Evolutionary conservation across 2,888 invertebrate genomes (phyloP).

Genomic region (Argyra leucocephala): DNA sequence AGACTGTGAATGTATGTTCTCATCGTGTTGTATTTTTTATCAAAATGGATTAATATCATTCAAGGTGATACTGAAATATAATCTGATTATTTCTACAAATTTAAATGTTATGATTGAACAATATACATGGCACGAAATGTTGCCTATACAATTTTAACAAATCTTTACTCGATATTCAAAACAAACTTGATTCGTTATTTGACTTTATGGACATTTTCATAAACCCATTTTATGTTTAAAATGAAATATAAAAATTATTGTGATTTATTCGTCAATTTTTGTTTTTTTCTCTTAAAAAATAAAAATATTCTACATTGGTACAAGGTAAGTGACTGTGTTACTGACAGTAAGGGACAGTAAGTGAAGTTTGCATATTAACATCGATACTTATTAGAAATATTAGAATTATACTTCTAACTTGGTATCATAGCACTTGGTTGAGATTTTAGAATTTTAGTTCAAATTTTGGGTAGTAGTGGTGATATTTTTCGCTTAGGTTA

Average conservation of each 20-base stretch:
- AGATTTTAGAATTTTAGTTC: no score
- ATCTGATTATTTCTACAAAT: conserved; percentile 97
- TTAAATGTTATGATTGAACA: conserved; percentile 93
- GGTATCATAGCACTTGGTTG: no score
- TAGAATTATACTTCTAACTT: no score
- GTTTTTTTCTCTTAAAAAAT: no score
- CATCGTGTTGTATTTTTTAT: conserved; percentile 91
- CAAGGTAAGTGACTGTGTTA: no score
- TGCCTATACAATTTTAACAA: conserved; percentile 96
- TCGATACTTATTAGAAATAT: no score
- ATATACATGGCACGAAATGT: conserved; percentile 95
- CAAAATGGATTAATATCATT: conserved; percentile 72
- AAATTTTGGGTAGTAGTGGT: no score
- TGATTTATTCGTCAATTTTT: no score
- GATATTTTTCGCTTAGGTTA: no score
- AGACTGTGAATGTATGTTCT: conserved; percentile 86
- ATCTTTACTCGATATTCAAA: conserved; percentile 99
- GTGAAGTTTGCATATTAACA: no score
- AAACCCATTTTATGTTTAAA: conserved; percentile 73
- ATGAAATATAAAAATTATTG: background rate
- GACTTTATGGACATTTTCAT: conserved; percentile 95
- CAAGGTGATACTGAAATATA: conserved; percentile 93
- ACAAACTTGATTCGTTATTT: conserved; percentile 97
- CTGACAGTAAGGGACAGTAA: no score
- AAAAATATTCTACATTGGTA: no score